phyloP scores from a whole-genome alignment of 2,888 invertebrate genomes.

The Clitarchus hookeri region DNA sequence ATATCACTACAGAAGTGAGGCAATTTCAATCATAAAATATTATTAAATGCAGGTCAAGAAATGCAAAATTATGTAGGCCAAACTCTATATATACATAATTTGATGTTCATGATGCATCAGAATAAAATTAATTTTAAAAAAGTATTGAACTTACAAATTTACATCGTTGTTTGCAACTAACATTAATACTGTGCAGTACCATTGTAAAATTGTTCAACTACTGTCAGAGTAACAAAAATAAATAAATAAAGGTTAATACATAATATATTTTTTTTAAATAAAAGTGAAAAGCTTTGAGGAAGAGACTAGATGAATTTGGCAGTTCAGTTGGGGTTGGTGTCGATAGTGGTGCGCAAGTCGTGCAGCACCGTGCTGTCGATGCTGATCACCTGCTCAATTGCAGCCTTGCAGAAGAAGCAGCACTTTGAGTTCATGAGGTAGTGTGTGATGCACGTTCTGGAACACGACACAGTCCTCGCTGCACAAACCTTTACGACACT shows the following conservation, averaged over 20 bases:
- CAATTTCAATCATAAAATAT: too few relatives aligned
- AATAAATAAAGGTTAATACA: neutral
- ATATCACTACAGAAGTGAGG: too few relatives aligned
- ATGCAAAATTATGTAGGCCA: too few relatives aligned
- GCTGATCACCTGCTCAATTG: slow-evolving; percentile 61
- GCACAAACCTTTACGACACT: neutral
- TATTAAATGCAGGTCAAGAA: too few relatives aligned
- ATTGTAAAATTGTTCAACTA: neutral
- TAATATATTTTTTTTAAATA: slow-evolving; percentile 17
- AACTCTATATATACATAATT: too few relatives aligned
- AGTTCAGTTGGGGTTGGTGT: neutral
- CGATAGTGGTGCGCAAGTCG: slow-evolving; percentile 46
- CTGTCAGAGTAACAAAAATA: neutral
- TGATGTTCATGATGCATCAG: too few relatives aligned
- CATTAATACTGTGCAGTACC: neutral
- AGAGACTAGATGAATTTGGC: neutral
- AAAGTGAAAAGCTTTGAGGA: neutral
- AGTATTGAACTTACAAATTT: too few relatives aligned
- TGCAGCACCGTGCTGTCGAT: slow-evolving; percentile 51
- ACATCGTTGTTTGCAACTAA: too few relatives aligned
- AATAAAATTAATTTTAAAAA: too few relatives aligned
- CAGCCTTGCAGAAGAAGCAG: slow-evolving; percentile 83
- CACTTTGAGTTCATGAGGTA: slow-evolving; percentile 77
- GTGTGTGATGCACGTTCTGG: slow-evolving; percentile 77
- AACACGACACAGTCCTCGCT: slow-evolving; percentile 44